phyloP scores from a whole-genome alignment of 2,888 invertebrate species.

The Dexiosoma caninum region DNA sequence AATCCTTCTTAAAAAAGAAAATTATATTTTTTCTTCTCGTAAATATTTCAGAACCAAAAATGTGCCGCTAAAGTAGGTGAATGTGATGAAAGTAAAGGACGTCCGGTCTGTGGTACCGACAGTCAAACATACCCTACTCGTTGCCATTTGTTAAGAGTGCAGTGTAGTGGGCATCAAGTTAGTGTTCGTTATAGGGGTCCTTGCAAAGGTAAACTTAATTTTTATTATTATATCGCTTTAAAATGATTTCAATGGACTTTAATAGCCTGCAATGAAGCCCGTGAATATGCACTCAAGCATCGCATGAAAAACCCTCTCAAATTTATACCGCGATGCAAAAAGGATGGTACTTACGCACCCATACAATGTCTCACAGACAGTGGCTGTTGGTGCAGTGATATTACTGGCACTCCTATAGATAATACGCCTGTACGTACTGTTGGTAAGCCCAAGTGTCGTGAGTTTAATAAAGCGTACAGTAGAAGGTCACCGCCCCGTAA shows the following conservation, averaged over 20 bases:
- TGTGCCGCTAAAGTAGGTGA: constrained; percentile 77
- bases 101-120: constrained; percentile 80
- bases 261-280: constrained; percentile 79
- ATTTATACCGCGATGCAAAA: constrained; percentile 88
- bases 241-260: constrained; percentile 67
- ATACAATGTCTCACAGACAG: constrained; percentile 90
- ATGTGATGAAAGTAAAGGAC: constrained; percentile 77
- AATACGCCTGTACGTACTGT: constrained; percentile 85
- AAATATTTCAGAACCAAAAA: constrained; percentile 72
- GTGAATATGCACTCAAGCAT: constrained; percentile 77
- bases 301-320: constrained; percentile 79
- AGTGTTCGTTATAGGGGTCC: constrained; percentile 86
- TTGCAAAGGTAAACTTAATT: constrained; percentile 82
- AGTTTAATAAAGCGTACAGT: constrained; percentile 80
- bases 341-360: constrained; percentile 90
- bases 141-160: constrained; percentile 87
- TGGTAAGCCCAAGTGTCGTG: constrained; percentile 84
- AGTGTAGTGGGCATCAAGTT: constrained; percentile 86
- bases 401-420: constrained; percentile 88
- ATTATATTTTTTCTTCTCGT: not conserved
- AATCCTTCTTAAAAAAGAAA: no score
- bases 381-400: constrained; percentile 94
- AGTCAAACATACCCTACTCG: constrained; percentile 89
- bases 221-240: not conserved
- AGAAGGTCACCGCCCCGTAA: constrained; percentile 82